Evolutionary conservation across 2,113 vertebrate genomes (phyloP).

Genomic region (Fregata magnificens): DNA sequence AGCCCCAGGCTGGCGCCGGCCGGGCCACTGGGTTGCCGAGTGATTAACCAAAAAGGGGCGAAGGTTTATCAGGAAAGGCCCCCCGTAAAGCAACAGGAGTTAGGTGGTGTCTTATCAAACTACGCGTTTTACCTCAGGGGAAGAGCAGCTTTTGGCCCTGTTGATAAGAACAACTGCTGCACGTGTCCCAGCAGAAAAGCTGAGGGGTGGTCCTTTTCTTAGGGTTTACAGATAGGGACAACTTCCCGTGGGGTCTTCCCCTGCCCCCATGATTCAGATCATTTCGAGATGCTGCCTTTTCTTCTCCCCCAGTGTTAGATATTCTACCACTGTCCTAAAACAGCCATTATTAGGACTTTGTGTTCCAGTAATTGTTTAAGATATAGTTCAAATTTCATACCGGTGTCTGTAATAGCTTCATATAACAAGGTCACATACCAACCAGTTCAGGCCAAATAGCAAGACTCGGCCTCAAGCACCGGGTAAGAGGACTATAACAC

Average conservation of each 20-base stretch:
- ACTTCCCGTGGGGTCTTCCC: background rate
- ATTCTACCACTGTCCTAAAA: background rate
- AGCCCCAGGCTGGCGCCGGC: too few species aligned
- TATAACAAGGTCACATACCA: background rate
- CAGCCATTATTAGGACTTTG: background rate
- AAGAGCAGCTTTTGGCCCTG: background rate
- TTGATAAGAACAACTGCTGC: background rate
- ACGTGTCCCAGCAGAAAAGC: background rate
- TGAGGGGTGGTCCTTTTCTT: background rate
- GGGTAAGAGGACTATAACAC: background rate
- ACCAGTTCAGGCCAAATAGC: background rate
- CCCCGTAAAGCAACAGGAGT: background rate
- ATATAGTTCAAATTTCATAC: background rate
- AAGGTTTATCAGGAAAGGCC: background rate
- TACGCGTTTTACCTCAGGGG: background rate
- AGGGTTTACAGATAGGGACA: background rate
- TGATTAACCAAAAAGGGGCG: accelerated
- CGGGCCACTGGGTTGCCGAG: background rate
- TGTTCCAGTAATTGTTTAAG: background rate
- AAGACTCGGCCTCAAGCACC: background rate
- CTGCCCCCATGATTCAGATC: background rate
- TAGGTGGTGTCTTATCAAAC: background rate
- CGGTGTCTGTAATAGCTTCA: background rate
- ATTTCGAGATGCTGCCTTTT: background rate
- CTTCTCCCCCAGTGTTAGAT: background rate